Evolutionary conservation across 2,888 invertebrate species (phyloP).

Genomic region (Cheilosia variabilis): DNA sequence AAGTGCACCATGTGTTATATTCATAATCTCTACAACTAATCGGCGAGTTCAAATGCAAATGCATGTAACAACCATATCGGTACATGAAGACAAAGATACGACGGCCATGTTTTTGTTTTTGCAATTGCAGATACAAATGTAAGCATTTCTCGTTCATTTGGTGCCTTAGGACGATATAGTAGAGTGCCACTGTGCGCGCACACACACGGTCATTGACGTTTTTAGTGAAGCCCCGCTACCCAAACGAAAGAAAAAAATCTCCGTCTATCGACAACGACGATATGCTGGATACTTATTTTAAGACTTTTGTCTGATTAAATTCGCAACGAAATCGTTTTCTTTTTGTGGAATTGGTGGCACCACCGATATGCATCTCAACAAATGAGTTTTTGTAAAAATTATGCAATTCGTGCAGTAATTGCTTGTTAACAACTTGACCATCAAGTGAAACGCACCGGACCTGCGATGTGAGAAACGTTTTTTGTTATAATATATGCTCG

Average conservation of each 20-base stretch:
- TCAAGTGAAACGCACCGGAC: conserved; percentile 30
- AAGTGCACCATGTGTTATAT: background rate
- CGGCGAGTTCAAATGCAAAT: conserved; percentile 16
- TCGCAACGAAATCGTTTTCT: conserved; percentile 2
- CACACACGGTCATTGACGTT: conserved; percentile 27
- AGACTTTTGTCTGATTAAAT: conserved; percentile 16
- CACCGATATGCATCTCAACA: conserved; percentile 6
- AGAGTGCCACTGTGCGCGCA: conserved; percentile 5
- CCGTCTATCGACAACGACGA: background rate
- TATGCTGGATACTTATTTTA: background rate
- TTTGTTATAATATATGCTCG: conserved; percentile 27
- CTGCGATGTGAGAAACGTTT: conserved; percentile 48
- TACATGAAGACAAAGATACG: conserved; percentile 5
- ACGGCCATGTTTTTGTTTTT: background rate
- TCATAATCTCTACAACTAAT: conserved; percentile 11
- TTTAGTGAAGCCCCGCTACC: background rate
- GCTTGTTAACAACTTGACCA: conserved; percentile 37
- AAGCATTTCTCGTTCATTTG: background rate
- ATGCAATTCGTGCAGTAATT: conserved; percentile 64
- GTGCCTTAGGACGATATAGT: background rate
- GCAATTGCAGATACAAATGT: conserved; percentile 1
- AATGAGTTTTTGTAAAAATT: conserved; percentile 40
- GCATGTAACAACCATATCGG: conserved; percentile 24
- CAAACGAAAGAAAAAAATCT: conserved; percentile 1
- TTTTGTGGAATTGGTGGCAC: conserved; percentile 1